Base-by-base conservation (phyloP, 2,797 vertebrate species). In the Typhlichthys subterraneus region DNA sequence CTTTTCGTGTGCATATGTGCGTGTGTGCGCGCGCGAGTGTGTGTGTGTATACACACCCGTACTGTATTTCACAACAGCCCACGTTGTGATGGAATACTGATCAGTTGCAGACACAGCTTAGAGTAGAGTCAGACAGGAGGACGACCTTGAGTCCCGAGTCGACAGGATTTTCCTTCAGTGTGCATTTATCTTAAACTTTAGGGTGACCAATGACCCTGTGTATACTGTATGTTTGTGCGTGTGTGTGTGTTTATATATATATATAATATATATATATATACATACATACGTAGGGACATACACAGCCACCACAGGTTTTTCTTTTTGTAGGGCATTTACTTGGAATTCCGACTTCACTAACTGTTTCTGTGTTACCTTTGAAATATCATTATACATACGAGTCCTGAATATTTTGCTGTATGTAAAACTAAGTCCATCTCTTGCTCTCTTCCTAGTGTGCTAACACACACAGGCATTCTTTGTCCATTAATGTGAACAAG, bases 71-170 rank as follows among this genome's bases (percentile, higher is more conserved):
- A 76, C 76, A 79, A 81, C 61, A 73, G 58, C 63, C 69, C 61
- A 59, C 10, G n/a, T 68, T 59, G 70, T 68, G 82, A 85, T 81
- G 73, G 75, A 59, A 69, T 58, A 66, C 70, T 87, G 85, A 90
- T 90, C 87, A 86, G 83, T 73, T 82, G 69, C 86, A 88, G 87
- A 83, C 83, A 46, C 59, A 53, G 68, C 63, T 53, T 75, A 66
- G 70, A 73, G 70, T 67, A 59, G 49, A 73, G 71, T 72, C 55
- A 63, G 64, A 67, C 61, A 56, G 45, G 59, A 76, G 61, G 38
- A 70, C 66, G 70, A 78, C 45, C 57, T 69, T 63, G 56, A 56
- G 29, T 74, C 67, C 77, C 65, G 70, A 70, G 42, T 17, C 2
- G 58, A 56, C 60, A 66, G 55, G 65, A 53, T 68, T 62, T 67